phyloP scores from a whole-genome alignment of 2,888 invertebrate genomes.

The Synanthedon andrenaeformis region DNA sequence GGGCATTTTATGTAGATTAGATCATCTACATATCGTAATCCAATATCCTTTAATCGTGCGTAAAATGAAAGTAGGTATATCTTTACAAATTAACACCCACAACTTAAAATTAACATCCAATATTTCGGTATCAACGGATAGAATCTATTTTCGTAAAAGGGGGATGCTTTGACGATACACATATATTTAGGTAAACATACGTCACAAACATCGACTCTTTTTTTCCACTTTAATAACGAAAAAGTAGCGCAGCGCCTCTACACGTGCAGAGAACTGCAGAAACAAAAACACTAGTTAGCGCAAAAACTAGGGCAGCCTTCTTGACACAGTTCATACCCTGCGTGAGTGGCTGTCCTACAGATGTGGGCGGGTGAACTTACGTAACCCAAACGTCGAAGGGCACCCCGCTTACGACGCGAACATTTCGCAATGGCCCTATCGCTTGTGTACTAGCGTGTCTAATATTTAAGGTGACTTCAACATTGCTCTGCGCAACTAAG shows the following conservation, averaged over 20 bases:
- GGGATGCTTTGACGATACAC: no score
- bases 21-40: no score
- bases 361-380: conserved; percentile 51
- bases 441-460: conserved; percentile 14
- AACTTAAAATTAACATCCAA: no score
- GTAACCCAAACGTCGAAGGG: conserved; percentile 62
- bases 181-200: no score
- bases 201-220: no score
- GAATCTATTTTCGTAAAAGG: no score
- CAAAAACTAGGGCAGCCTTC: conserved; percentile 53
- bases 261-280: conserved; percentile 27
- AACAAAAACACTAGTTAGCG: conserved; percentile 26
- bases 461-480: conserved; percentile 9
- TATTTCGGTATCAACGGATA: no score
- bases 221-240: neutral
- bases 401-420: conserved; percentile 45
- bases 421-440: conserved; percentile 52
- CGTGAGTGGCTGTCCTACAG: conserved; percentile 52
- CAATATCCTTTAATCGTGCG: no score
- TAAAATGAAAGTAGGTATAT: no score
- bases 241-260: conserved; percentile 9
- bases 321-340: conserved; percentile 58
- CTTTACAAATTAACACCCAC: no score
- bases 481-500: neutral
- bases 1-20: no score